phyloP scores from a whole-genome alignment of 1,140 invertebrate genomes.

The Drosophila equinoxialis region DNA sequence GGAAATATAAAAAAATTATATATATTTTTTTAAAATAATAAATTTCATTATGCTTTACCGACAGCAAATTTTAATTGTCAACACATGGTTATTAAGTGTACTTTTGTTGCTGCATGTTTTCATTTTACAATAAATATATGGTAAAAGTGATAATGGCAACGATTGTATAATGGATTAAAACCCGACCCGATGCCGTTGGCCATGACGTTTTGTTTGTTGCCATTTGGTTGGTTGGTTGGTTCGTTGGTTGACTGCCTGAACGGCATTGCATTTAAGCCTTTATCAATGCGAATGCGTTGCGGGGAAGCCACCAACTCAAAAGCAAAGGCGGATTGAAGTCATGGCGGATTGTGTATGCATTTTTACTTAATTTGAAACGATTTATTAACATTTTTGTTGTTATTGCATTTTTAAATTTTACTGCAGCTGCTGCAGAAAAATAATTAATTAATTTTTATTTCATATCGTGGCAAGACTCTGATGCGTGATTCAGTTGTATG shows the following conservation, averaged over 20 bases:
- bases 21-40: not conserved
- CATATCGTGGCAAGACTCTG: not conserved
- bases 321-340: conserved; percentile 2
- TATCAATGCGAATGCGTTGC: conserved; percentile 59
- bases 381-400: conserved; percentile 51
- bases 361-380: conserved; percentile 69
- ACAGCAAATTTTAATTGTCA: conserved; percentile 20
- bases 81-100: conserved; percentile 17
- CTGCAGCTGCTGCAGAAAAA: conserved; percentile 19
- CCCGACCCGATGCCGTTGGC: conserved; percentile 29
- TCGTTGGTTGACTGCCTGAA: conserved; percentile 3
- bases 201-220: conserved; percentile 54
- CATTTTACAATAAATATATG: conserved; percentile 68
- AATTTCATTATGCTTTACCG: conserved; percentile 23
- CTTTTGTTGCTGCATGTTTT: conserved; percentile 7
- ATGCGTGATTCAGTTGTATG: not conserved
- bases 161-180: conserved; percentile 76
- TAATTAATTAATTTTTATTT: conserved; percentile 55
- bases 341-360: conserved; percentile 58
- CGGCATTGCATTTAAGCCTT: conserved; percentile 56
- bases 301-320: conserved; percentile 36
- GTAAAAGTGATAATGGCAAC: conserved; percentile 69
- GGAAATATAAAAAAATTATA: not conserved
- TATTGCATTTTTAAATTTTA: conserved; percentile 38
- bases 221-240: conserved; percentile 17